A percentile compares a stretch with the other conserved stretches of the same genome.
These are phyloP conservation scores for Orius insidiosus DNA, from an alignment of 1,140 invertebrate species.

Conservation along the genomic window DNA sequence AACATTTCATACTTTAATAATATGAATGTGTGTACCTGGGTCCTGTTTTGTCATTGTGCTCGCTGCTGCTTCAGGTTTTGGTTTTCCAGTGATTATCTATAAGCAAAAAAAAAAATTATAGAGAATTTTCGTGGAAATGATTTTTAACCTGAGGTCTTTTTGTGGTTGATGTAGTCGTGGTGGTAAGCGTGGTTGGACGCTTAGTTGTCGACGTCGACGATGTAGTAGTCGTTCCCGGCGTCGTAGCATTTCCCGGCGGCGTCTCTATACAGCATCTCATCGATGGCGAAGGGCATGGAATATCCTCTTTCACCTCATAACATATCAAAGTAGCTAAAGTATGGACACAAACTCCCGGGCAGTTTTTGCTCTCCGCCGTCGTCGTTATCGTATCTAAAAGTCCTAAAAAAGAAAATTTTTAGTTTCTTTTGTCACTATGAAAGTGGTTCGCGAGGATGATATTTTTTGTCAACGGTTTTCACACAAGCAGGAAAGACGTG, in stretches of 20 bases:
- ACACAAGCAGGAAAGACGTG: constrained; percentile 11
- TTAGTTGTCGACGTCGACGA: constrained; percentile 5
- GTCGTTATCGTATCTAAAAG: constrained; percentile 64
- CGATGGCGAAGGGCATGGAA: constrained; percentile 51
- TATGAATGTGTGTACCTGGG: constrained; percentile 13
- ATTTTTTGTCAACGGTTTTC: not conserved
- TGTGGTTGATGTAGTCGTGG: constrained; percentile 22
- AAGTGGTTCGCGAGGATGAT: too few species aligned
- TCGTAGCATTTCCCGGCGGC: constrained; percentile 27
- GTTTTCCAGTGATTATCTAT: constrained; percentile 2
- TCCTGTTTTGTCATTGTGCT: constrained; percentile 17
- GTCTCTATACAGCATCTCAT: constrained; percentile 70
- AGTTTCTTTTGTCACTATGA: constrained; percentile 2
- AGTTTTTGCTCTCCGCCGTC: constrained; percentile 62
- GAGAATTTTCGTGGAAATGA: not conserved
- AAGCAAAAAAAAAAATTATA: constrained; percentile 2
- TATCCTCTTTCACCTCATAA: constrained; percentile 62
- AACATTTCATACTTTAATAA: not conserved
- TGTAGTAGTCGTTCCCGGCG: constrained; percentile 9
- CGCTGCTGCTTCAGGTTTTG: constrained; percentile 19
- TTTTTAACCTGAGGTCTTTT: constrained; percentile 6
- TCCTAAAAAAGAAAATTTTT: constrained; percentile 32
- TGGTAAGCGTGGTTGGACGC: constrained; percentile 10
- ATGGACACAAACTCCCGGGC: constrained; percentile 71
- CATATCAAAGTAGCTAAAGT: constrained; percentile 64